Conservation (phyloP, 2,113 vertebrate species). For the Trichechus manatus region DNA sequence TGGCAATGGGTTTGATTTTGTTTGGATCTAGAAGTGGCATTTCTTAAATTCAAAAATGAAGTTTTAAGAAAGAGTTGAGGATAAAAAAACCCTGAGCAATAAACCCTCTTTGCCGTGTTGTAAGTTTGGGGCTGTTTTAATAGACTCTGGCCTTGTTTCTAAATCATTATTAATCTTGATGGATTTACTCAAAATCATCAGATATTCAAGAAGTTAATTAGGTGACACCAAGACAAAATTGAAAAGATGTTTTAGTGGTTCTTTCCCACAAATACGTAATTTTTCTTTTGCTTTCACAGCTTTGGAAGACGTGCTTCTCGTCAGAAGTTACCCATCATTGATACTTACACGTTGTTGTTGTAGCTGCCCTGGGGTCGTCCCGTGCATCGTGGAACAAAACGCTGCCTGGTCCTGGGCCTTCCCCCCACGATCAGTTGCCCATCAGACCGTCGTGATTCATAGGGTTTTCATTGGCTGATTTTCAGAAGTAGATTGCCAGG, state of each 20-base stretch:
- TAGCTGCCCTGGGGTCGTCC: neutral
- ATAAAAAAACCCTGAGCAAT: neutral
- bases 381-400: neutral
- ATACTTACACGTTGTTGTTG: neutral
- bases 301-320: neutral
- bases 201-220: neutral
- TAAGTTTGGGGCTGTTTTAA: neutral
- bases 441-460: neutral
- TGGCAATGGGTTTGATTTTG: too few relatives aligned
- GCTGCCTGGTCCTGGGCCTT: neutral
- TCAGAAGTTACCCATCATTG: neutral
- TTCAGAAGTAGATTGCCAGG: neutral
- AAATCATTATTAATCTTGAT: neutral
- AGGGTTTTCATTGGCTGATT: neutral
- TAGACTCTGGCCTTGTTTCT: neutral
- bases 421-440: neutral
- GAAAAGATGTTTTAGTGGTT: neutral
- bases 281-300: neutral
- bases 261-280: neutral
- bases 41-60: conserved; percentile 30
- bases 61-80: neutral
- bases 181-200: conserved; percentile 9
- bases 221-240: neutral
- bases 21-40: neutral
- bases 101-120: neutral